Evolutionary conservation across 2,113 vertebrate species (phyloP), one percentile per base, ranked within the genome.

Genomic region (Mirounga angustirostris): DNA sequence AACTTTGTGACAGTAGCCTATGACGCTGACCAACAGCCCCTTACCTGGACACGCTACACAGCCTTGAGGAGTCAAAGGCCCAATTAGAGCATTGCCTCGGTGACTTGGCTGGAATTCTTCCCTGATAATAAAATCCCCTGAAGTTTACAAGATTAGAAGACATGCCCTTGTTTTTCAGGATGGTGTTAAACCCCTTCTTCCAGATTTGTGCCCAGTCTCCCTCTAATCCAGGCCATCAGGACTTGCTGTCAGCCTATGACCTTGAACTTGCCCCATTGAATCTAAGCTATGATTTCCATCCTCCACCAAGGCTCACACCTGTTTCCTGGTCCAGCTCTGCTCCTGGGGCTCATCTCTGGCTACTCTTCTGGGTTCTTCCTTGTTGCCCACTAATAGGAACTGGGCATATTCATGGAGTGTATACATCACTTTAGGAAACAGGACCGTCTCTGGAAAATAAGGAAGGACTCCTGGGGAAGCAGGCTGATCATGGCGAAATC

Each of bases 371-470:
- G 36, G 18, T 26, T 85, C n/a, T 83, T 96, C 61, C 43, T 81
- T 54, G 9, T 40, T 1, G 0, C 24, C 33, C 15, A 86, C 33
- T 18, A 56, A 63, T 0, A 7, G n/a, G n/a, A 69, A 26, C 85
- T 22, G 6, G 67, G 74, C 52, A 16, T 28, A 21, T 52, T 24
- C 21, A 2, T 0, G 1, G 33, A 59, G 13, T 8, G 0, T 30
- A 46, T 7, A 36, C 5, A 22, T 13, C 12, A 18, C 33, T 30
- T 12, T 1, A 93, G 80, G 43, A 91, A 94, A 76, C 2, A n/a
- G 84, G 87, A 93, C 50, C 21, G 9, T 28, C 30, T 33, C 21
- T 3, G 40, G 52, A 83, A 56, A 83, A 15, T 8, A 12, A 58
- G 56, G 36, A 28, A 71, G 46, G 28, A 15, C 28, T 26, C 56